phyloP scores from a whole-genome alignment of 2,797 vertebrate genomes.

The Cossypha dichroa region DNA sequence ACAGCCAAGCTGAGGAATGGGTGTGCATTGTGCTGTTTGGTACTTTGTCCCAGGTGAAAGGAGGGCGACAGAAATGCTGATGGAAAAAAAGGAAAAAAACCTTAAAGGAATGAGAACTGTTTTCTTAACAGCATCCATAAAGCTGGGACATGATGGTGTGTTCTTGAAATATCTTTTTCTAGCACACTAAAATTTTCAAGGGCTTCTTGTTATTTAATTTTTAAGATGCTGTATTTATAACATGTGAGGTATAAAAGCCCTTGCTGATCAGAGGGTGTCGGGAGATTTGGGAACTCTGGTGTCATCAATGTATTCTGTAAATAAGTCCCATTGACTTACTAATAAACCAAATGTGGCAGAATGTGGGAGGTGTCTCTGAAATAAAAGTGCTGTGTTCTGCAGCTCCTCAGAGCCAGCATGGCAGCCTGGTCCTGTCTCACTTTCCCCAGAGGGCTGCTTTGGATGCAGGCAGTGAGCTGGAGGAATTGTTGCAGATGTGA shows the following conservation, averaged over 20 bases:
- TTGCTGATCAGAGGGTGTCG: background rate
- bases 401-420: background rate
- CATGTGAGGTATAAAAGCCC: background rate
- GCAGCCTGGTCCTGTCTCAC: background rate
- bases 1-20: background rate
- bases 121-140: background rate
- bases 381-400: background rate
- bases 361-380: conserved; percentile 17
- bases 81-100: background rate
- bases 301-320: background rate
- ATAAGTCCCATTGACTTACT: conserved; percentile 1
- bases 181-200: background rate
- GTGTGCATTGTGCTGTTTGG: background rate
- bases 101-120: background rate
- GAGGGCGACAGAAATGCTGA: background rate
- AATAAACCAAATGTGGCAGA: background rate
- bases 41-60: background rate
- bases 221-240: conserved; percentile 6
- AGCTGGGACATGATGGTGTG: background rate
- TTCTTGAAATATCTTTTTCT: background rate
- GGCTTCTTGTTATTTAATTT: background rate
- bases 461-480: background rate
- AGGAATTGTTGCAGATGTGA: background rate
- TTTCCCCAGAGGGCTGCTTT: background rate
- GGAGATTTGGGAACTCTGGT: background rate